Base-by-base conservation (phyloP, 2,888 invertebrate genomes). In the Melipona beecheii region DNA sequence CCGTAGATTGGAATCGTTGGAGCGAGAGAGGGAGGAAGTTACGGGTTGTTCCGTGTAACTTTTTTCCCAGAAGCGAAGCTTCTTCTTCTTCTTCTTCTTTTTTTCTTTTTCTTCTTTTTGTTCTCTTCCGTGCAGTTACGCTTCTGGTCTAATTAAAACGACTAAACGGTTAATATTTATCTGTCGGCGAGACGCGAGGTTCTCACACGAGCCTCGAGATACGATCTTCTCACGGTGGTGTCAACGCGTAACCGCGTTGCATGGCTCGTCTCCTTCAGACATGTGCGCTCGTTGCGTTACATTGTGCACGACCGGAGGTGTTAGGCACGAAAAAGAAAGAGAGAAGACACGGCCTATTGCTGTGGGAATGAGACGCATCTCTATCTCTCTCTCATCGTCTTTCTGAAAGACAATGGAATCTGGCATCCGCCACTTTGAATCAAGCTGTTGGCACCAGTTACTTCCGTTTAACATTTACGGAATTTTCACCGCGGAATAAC, bases 321-420 rank as follows among this genome's bases (percentile, higher is more conserved):
- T 86, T 79, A 85, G 81, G 82, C 76, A 62, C 27, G 56, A 80
- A 78, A 72, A 75, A 75, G 54, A 64, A 74, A 73, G 72, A 52
- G 21, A 50, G 77, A 52, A 62, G 64, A 66, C 43, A 43, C 43
- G 43, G 49, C 15, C 56, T 43, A 19, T 71, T 60, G 71, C 70
- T 56, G 65, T 43, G 73, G 66, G 74, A 79, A 81, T 76, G 73
- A 78, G 82, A 84, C 43, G 83, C 82, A 50, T 50, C 52, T 19
- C 66, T 36, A 66, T 69, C 69, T 31, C 70, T 54, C 36, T 36
- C 36, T 50, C 52, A 65, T 58, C 60, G 19, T 52, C 49, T 78
- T 64, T 68, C 66, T 9, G 27, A 52, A 75, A 88, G 75, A 88
- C 83, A 85, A 88, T 88, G 64, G 75, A 80, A 86, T 78, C 80